Percentiles rank a stretch among this genome's conserved stretches.
Conservation (phyloP, 2,113 vertebrate species). For the Myotis davidii region DNA sequence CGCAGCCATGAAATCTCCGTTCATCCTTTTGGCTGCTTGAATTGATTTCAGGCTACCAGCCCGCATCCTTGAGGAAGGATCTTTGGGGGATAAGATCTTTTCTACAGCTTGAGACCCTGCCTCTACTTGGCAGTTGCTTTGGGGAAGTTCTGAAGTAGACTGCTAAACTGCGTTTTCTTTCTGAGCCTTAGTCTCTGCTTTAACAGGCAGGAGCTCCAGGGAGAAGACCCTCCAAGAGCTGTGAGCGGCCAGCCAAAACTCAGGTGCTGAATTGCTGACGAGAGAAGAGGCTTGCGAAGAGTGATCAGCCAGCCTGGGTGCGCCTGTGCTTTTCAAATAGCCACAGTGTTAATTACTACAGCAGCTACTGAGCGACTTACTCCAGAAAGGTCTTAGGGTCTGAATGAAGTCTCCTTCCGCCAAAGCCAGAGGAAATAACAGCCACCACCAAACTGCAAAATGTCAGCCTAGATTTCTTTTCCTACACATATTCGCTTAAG, state of each 20-base stretch:
- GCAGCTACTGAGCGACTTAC: neutral
- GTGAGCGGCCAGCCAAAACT: slow-evolving; percentile 45
- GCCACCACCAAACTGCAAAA: slow-evolving; percentile 54
- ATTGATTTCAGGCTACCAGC: slow-evolving; percentile 76
- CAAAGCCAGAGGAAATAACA: slow-evolving; percentile 47
- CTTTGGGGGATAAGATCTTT: slow-evolving; percentile 53
- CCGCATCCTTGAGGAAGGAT: slow-evolving; percentile 57
- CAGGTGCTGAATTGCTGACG: slow-evolving; percentile 47
- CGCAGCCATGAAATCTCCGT: slow-evolving; percentile 75
- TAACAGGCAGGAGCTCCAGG: slow-evolving; percentile 15
- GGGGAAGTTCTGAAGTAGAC: slow-evolving; percentile 53
- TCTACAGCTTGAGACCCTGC: slow-evolving; percentile 17
- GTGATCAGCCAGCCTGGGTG: neutral
- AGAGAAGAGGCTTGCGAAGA: slow-evolving; percentile 30
- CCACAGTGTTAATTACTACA: slow-evolving; percentile 34
- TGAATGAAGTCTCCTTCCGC: slow-evolving; percentile 53
- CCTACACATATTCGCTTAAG: slow-evolving; percentile 41
- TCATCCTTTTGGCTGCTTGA: slow-evolving; percentile 71
- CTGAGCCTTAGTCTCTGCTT: slow-evolving; percentile 45
- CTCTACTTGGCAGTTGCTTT: slow-evolving; percentile 48
- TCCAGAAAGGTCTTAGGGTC: slow-evolving; percentile 5
- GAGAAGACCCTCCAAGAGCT: slow-evolving; percentile 44
- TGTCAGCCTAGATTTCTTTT: slow-evolving; percentile 66
- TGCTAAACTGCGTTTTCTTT: slow-evolving; percentile 57
- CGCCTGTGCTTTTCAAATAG: slow-evolving; percentile 32